Conservation (phyloP, 2,888 invertebrate genomes). For the Tinea trinotella region DNA sequence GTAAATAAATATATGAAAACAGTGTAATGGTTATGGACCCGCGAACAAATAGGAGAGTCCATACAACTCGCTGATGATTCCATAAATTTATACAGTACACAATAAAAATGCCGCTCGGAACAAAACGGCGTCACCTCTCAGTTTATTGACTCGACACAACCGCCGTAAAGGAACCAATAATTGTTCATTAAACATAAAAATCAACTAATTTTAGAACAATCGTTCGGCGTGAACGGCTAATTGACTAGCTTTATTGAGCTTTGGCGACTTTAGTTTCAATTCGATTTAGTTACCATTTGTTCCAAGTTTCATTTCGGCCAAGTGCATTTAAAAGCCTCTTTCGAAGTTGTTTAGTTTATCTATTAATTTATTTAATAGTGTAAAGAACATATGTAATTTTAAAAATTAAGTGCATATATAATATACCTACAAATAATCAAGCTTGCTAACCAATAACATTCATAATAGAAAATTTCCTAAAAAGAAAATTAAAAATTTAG, state of each 20-base stretch:
- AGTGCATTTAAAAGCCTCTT: too few species aligned
- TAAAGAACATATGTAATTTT: too few species aligned
- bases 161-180: conserved; percentile 40
- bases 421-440: too few species aligned
- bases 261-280: conserved; percentile 33
- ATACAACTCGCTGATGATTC: conserved; percentile 69
- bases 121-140: conserved; percentile 59
- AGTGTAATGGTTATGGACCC: conserved; percentile 66
- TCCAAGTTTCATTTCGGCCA: too few species aligned
- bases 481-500: too few species aligned
- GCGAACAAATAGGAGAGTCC: conserved; percentile 58
- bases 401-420: too few species aligned
- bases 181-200: conserved; percentile 36
- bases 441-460: too few species aligned
- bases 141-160: conserved; percentile 48
- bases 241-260: conserved; percentile 43
- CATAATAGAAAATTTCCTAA: too few species aligned
- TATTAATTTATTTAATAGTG: too few species aligned
- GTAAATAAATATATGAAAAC: conserved; percentile 60
- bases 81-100: conserved; percentile 69
- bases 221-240: conserved; percentile 30
- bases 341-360: too few species aligned
- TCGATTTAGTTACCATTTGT: too few species aligned
- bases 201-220: conserved; percentile 37
- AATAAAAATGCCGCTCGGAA: conserved; percentile 62